Base-by-base conservation (phyloP, 37 sponge, comb jelly and placozoan species). In the Halisarca cf. caerulea region DNA sequence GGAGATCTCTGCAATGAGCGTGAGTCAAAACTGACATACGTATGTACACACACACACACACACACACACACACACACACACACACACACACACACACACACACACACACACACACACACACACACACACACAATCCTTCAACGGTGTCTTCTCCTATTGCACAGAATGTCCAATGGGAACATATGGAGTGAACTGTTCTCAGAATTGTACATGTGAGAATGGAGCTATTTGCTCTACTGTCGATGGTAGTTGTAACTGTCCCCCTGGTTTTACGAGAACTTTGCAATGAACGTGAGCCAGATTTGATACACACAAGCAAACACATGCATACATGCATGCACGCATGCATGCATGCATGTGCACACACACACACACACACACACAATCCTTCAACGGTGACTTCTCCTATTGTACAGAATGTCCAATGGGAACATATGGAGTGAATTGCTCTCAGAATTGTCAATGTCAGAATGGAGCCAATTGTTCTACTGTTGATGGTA, bases 291-390 rank as follows among this genome's bases (percentile, higher is more conserved):
- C 36, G 24, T 81, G 28, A 41, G 28, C 28, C 21, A 24, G 40
- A 28, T 2, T n/a, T 41, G 18, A 5, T 41, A 28, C 40, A 59
- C 82, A 82, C 66, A 82, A 61, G 30, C 66, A 82, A 61, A 25
- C 66, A 59, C 82, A 82, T 25, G 60, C 82, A 59, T 43, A 59
- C 38, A 28, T 24, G 32, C 62, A 82, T 43, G 32, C 82, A 82
- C 82, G 32, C 66, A 82, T 64, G 32, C 66, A 82, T 38, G 28
- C 66, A 82, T n/a, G n/a, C n/a, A n/a, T n/a, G n/a, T n/a, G n/a
- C n/a, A n/a, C n/a, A n/a, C n/a, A n/a, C n/a, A n/a, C 82, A 82
- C 66, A 59, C 82, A 82, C 66, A 82, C 82, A 82, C 66, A 59
- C 81, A 57, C 62, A 71, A 71, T 71, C 39, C 20, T 32, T 60